Evolutionary conservation across 2,797 vertebrate genomes (phyloP).

Genomic region (Neopelma chrysocephalum): DNA sequence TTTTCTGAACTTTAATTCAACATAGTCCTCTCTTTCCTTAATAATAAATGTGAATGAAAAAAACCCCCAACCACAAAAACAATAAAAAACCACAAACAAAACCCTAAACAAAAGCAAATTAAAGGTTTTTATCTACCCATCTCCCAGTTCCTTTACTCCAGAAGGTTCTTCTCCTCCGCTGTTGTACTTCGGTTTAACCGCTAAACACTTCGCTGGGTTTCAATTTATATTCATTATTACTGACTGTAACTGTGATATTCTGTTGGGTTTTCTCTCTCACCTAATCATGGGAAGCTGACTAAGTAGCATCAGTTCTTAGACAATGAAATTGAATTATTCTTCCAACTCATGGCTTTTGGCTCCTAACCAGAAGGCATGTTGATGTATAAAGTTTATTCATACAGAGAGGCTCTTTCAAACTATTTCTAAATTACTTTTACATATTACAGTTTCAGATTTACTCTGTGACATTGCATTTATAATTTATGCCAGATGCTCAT

Average conservation of each 20-base stretch:
- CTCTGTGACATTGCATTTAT: neutral
- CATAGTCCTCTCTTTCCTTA: neutral
- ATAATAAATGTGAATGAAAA: neutral
- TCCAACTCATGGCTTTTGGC: neutral
- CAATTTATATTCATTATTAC: conserved; percentile 20
- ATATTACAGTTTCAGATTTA: neutral
- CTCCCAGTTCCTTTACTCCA: neutral
- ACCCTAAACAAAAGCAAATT: neutral
- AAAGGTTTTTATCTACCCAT: neutral
- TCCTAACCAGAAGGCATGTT: neutral
- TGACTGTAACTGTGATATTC: neutral
- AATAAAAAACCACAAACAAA: fast-evolving
- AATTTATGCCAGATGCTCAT: neutral
- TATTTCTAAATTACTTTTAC: neutral
- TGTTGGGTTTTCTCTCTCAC: neutral
- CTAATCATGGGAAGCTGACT: conserved; percentile 1
- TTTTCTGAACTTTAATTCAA: neutral
- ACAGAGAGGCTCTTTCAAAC: neutral
- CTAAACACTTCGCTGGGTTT: neutral
- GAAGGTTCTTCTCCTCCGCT: neutral
- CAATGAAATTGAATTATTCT: conserved; percentile 19
- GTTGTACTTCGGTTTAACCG: neutral
- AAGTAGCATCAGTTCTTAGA: neutral
- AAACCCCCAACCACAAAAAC: fast-evolving
- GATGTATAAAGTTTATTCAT: neutral